Percentiles rank a stretch among this genome's conserved stretches.
Conservation (phyloP, 2,113 vertebrate genomes). For the Garra rufa region DNA sequence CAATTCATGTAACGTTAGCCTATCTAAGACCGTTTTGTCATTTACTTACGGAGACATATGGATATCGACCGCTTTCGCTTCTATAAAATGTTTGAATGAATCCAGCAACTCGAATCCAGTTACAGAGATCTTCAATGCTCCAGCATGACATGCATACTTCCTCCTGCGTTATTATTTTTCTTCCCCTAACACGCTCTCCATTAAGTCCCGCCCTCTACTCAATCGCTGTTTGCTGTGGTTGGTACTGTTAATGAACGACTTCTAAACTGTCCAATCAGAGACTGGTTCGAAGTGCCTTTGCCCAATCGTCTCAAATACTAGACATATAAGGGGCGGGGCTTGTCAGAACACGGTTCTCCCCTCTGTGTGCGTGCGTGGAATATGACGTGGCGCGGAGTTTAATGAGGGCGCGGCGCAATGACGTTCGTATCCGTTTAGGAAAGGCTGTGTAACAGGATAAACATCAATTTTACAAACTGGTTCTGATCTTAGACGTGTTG, state of each 20-base stretch:
- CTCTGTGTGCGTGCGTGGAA: constrained; percentile 16
- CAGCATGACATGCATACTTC: constrained; percentile 42
- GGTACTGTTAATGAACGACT: neutral
- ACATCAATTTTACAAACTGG: neutral
- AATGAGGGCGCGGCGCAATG: neutral
- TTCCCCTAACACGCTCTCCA: neutral
- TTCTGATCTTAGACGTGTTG: neutral
- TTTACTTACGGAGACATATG: constrained; percentile 49
- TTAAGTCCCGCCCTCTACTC: neutral
- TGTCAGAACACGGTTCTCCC: neutral
- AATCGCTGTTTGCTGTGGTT: neutral
- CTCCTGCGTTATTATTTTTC: constrained; percentile 18
- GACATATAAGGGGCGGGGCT: neutral
- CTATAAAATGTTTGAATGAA: constrained; percentile 21
- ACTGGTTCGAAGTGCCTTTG: neutral
- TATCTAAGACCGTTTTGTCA: neutral
- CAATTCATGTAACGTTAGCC: neutral
- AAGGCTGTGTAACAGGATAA: neutral
- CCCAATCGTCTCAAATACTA: neutral
- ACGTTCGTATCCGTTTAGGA: neutral
- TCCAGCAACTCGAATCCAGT: neutral
- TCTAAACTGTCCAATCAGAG: neutral
- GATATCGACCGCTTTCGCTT: neutral
- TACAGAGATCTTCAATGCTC: neutral
- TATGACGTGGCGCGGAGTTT: constrained; percentile 40